Base-by-base conservation (phyloP, 2,888 invertebrate species). In the Rhaphigaster nebulosa region DNA sequence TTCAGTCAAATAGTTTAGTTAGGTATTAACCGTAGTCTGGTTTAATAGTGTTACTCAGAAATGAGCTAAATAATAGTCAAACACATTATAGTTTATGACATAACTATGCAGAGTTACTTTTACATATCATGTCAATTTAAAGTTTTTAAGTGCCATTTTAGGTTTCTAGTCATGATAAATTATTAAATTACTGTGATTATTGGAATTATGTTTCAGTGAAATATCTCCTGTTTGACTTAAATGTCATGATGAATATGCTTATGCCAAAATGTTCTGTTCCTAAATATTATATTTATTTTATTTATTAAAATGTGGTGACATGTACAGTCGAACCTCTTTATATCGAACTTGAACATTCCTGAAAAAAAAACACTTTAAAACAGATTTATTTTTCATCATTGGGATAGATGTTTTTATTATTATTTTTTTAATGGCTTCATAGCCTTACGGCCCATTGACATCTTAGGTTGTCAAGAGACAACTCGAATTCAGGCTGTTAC, bases 161-260 rank as follows among this genome's bases (percentile, higher is more conserved):
- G n/a, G 41, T 84, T 84, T 84, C 84, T 84, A 84, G 84, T 84
- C 84, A 84, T 76, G 23, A 34, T 76, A 38, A 38, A 38, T 20
- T 38, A 65, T 65, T 65, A 29, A 29, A 65, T n/a, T n/a, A 60
- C 26, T 60, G 60, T 26, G 60, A 60, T n/a, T 29, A 65, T 4
- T 29, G 65, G 15, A 15, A 29, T 4, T 65, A 65, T 29, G 15
- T 65, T 65, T 10, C 1, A 65, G 15, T 29, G 29, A 29, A 15
- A 65, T 65, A 29, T 65, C 0, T 29, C 29, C 29, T 76, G 8
- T 38, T 38, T 8, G 6, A 38, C 29, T 29, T 18, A 18, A 15
- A 29, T 76, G 65, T 26, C 26, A 65, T 65, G 29, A 15, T 34
- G 34, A 18, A 4, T 65, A 29, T n/a, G 60, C 60, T n/a, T n/a